Conservation (phyloP, 2,797 vertebrate genomes). For the Catostomus latipinnis region DNA sequence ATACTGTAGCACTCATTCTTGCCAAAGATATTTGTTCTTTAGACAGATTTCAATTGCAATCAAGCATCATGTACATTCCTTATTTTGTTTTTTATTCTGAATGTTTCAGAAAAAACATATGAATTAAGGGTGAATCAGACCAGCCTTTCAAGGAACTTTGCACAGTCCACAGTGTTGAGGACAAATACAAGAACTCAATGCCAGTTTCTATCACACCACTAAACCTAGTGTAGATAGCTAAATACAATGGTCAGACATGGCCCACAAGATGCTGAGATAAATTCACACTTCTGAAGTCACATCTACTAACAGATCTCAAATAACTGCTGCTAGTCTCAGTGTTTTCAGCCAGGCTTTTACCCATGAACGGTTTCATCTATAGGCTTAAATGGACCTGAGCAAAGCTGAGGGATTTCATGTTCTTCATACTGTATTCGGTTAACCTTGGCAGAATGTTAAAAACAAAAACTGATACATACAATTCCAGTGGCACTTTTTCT, state of each 20-base stretch:
- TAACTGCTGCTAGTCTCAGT: conserved; percentile 43
- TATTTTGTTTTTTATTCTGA: conserved; percentile 31
- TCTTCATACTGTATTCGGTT: neutral
- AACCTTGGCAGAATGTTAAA: neutral
- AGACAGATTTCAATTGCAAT: conserved; percentile 6
- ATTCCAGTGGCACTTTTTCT: conserved; percentile 16
- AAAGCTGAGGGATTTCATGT: neutral
- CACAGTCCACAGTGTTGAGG: neutral
- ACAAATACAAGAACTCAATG: neutral
- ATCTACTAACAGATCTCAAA: conserved; percentile 6
- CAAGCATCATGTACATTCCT: conserved; percentile 2
- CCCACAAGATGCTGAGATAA: neutral
- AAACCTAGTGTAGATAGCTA: neutral
- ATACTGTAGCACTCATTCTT: neutral
- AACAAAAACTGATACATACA: neutral
- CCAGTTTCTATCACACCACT: neutral
- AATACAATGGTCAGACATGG: neutral
- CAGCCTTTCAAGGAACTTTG: neutral
- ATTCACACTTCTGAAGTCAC: conserved; percentile 7
- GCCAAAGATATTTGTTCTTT: neutral
- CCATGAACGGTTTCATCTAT: neutral
- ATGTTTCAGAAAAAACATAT: conserved; percentile 11
- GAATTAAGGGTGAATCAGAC: conserved; percentile 1
- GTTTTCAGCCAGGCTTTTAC: neutral
- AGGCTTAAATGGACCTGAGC: neutral